Base-by-base conservation (phyloP, 2,888 invertebrate species). In the Minunthozetes semirufus region DNA sequence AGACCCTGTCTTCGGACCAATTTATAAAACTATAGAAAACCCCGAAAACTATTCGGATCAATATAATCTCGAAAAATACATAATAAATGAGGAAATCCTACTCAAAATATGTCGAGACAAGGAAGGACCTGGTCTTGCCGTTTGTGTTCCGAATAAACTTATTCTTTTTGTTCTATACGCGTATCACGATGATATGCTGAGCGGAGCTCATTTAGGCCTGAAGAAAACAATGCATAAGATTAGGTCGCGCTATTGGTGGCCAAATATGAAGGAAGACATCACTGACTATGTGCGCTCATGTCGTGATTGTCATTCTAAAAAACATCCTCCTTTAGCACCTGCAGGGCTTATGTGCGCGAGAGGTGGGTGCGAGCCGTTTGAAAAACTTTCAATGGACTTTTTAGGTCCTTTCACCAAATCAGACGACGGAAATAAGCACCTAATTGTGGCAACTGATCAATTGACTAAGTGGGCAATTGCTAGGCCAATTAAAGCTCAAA, bases 391-490 rank as follows among this genome's bases (percentile, higher is more conserved):
- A 22, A 29, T 50, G 5, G 72, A 72, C 15, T n/a, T 25, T 15
- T 13, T 48, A 9, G 66, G 27, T 19, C 74, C 29, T 15, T n/a
- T 46, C 15, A 19, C 17, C 15, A 19, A 8, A 33, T 68, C 42
- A 15, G 25, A 22, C 25, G 5, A 9, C 1, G 72, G 72, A 3
- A 72, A 72, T 27, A 38, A 46, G 19, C 5, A 72, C n/a, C 29
- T 72, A 15, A 38, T 72, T 15, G 4, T 11, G 6, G 48, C 48
- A 2, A 50, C 25, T 11, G 72, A 72, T 25, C 15, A 72, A 1
- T 48, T 72, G n/a, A 72, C 72, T 1, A 72, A 72, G 25, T 72
- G 19, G n/a, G 19, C 13, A 13, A 27, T 25, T 3, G 25, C n/a
- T 9, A 19, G 17, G 25, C 50, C 72, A 1, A 15, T 72, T 17